Evolutionary conservation across 37 sponge, comb jelly and placozoan genomes (phyloP), one percentile per base, ranked within the genome.

Genomic region (Spongilla lacustris): DNA sequence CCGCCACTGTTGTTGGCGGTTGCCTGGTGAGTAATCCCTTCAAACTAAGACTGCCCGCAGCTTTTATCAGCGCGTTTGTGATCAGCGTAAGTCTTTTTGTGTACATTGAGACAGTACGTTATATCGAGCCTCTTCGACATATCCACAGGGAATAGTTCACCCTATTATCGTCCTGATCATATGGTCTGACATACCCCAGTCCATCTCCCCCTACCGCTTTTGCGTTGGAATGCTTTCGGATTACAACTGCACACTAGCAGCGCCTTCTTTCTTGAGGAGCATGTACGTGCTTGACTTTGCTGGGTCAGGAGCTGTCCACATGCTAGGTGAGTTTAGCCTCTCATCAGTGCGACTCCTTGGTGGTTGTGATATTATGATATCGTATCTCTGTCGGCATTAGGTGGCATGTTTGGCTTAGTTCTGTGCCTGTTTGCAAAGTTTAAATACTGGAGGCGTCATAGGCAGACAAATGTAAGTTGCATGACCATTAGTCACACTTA

Each of bases 271-370:
- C 34, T 86, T 77, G 35, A 26, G 67, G 2, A 86, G 79, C 24
- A n/a, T 94, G 35, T 96, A 96, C 72, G 83, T 92, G 31, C 83
- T 96, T 29, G 97, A 96, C 46, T 94, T 96, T 92, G 97, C 97
- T 50, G 95, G 97, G 36, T 95, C 95, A 34, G 97, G 97, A 25
- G 91, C 95, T 17, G 97, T 96, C 19, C 97, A 96, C 87, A 82
- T 96, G 34, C 73, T 96, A 37, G 97, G 97, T 92, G 33, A 27
- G 77, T 76, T 4, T 8, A 4, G 4, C 8, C 46, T 46, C 46
- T 46, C 46, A 46, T 46, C 46, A 46, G 8, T 46, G 46, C 50
- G 49, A 3, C 50, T 14, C 50, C 66, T 25, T 2, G 38, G 26
- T 46, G 50, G 38, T 21, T 4, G 8, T 35, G 5, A n/a, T 49